Evolutionary conservation across 2,113 vertebrate genomes (phyloP), one percentile per base, ranked within the genome.

Genomic region (Prietella phreatophila): DNA sequence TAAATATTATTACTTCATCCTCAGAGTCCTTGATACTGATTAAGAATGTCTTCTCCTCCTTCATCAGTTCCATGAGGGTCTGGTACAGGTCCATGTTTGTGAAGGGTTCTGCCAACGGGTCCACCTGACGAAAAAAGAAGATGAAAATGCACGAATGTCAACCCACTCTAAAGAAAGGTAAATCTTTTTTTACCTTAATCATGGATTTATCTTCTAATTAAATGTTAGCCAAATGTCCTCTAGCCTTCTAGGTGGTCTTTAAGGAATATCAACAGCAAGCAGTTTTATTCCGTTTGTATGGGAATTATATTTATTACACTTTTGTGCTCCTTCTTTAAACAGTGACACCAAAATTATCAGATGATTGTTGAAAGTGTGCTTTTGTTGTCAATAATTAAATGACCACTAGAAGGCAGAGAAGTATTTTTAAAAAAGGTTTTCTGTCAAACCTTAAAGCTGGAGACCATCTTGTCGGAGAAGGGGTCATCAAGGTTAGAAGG

Each of bases 361-460:
- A 27, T 39, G 7, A 7, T 22, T 69, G 30, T 17, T 75, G 13
- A 69, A 30, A 53, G 50, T 56, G 2, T 20, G 17, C 53, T 8
- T 58, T 4, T 22, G 19, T 25, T 58, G 79, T 58, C 17, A 82
- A 58, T 36, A 80, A 53, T 53, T 14, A 79, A 79, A 56, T 25
- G 56, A 36, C n/a, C 58, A 71, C 75, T 36, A 58, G 76, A 22
- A 9, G 47, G 39, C 60, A 55, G 76, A n/a, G 33, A 36, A 56
- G 25, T 73, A 0, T 47, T 47, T 47, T 47, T 47, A 47, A 47
- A 47, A 42, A 47, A 47, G 7, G 50, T 69, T 53, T 56, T 53
- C 30, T 47, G 9, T 61, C 79, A 84, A 14, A 97, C 97, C 97
- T 97, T 94, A 69, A 95, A 97, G 47, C 90, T 94, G 88, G 94